Conservation (phyloP, 2,797 vertebrate genomes). For the Halcyon chelicuti region DNA sequence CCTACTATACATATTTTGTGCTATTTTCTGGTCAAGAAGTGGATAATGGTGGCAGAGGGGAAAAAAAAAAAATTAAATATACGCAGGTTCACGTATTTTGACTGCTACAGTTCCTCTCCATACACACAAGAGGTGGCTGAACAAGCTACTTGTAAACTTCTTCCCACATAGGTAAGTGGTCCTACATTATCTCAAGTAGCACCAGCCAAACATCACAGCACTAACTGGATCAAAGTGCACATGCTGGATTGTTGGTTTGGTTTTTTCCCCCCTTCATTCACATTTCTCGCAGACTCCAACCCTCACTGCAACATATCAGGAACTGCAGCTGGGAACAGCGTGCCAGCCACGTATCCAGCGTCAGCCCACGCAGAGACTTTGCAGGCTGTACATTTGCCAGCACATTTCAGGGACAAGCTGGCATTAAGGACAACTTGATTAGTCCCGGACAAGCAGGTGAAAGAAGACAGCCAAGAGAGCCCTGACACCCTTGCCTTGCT, state of each 20-base stretch:
- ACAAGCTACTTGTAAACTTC: neutral
- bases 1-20: neutral
- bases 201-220: neutral
- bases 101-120: neutral
- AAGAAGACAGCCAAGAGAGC: neutral
- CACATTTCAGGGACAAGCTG: neutral
- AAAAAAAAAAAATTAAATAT: too few species aligned
- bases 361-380: neutral
- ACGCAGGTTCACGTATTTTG: neutral
- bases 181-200: neutral
- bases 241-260: neutral
- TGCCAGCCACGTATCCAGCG: neutral
- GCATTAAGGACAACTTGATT: slow-evolving; percentile 28
- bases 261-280: neutral
- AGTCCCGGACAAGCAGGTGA: neutral
- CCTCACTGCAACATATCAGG: neutral
- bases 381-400: neutral
- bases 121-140: neutral
- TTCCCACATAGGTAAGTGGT: fast-evolving
- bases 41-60: neutral
- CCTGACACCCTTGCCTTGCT: neutral
- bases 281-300: neutral
- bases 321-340: neutral
- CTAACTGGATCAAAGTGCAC: neutral
- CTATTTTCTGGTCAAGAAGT: neutral